Evolutionary conservation across 2,797 vertebrate genomes (phyloP), one percentile per base, ranked within the genome.

Genomic region (Glyptemys insculpta): DNA sequence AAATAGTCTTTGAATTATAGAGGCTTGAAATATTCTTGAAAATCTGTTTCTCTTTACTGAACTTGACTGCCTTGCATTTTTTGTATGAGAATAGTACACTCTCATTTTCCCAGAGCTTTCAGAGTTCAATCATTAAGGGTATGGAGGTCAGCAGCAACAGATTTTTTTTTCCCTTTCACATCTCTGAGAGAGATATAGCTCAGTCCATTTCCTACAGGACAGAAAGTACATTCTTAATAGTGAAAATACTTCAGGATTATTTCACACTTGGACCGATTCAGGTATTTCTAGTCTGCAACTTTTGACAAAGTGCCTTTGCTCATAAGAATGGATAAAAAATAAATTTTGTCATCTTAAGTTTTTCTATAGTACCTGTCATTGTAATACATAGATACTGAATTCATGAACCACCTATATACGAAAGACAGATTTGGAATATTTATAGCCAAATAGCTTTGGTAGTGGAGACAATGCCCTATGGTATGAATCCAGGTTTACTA

Each of bases 21-120:
- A 89, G 84, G 44, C 81, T 88, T 56, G 83, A 91, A 94, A 88
- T 91, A 81, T 84, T 19, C 94, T 93, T 31, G 54, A 49, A 76
- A 86, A 86, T 87, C 80, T 94, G 84, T 87, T 93, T 86, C 82
- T 97, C 41, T 93, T 92, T 89, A 91, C 27, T 74, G 53, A 92
- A 93, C 65, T 59, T 87, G 78, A 82, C 65, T 86, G 94, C 78
- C 81, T 86, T 47, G 44, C 87, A 49, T 68, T 94, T 83, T 68
- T 68, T 37, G 41, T 79, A 65, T 96, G 86, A 91, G 94, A 96
- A 95, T 0, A 0, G 34, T 74, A 49, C 53, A 56, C 18, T 91
- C n/a, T 85, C 76, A 88, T 92, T 96, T 94, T 92, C 94, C 91
- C 94, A 93, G 87, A 87, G 52, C 62, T 94, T 95, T 87, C 91